Conservation (phyloP, 2,888 invertebrate species). For the Nasonovia ribisnigri region DNA sequence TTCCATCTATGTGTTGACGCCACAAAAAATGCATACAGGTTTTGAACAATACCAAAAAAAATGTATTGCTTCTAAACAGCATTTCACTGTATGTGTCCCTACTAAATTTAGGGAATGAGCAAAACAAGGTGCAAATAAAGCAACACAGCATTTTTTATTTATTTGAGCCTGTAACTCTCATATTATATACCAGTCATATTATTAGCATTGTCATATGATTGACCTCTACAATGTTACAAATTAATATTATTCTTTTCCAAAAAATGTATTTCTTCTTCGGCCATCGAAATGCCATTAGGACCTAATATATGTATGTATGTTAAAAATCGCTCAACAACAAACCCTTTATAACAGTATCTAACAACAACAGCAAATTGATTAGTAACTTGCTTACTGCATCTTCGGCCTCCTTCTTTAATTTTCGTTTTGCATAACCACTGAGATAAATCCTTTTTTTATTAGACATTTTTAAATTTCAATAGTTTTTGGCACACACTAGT, state of each 20-base stretch:
- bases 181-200: slow-evolving; percentile 67
- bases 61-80: slow-evolving; percentile 47
- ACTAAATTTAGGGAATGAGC: slow-evolving; percentile 62
- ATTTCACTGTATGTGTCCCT: slow-evolving; percentile 45
- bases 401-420: too few species aligned
- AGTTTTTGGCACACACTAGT: too few species aligned
- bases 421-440: too few species aligned
- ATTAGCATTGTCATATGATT: slow-evolving; percentile 67
- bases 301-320: too few species aligned
- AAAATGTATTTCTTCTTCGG: too few species aligned
- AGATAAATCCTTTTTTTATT: too few species aligned
- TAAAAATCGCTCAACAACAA: too few species aligned
- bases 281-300: too few species aligned
- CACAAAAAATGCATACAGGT: slow-evolving; percentile 48
- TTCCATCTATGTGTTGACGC: slow-evolving; percentile 43
- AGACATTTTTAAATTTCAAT: too few species aligned
- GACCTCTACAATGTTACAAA: too few species aligned
- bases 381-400: neutral
- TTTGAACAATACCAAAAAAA: slow-evolving; percentile 43
- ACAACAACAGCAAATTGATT: slow-evolving; percentile 55
- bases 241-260: too few species aligned
- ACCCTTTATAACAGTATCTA: slow-evolving; percentile 30
- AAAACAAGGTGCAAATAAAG: slow-evolving; percentile 60
- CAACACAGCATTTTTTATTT: slow-evolving; percentile 66
- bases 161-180: slow-evolving; percentile 66